Conservation (phyloP, 2,797 vertebrate genomes). For the Chaetodon trifasciatus region DNA sequence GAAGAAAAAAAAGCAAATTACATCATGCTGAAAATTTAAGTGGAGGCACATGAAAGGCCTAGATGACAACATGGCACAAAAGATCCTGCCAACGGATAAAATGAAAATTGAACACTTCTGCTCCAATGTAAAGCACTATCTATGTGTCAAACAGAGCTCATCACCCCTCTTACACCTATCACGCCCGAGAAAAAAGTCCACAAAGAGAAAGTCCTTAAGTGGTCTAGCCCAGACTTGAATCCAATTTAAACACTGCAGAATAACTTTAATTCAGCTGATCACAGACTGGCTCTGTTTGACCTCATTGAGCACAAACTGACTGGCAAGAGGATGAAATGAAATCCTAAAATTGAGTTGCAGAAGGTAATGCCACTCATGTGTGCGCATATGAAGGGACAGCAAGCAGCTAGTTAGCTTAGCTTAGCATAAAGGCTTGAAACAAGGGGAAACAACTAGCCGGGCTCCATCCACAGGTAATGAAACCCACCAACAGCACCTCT, state of each 20-base stretch:
- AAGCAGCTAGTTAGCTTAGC: too few relatives aligned
- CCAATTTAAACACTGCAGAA: slow-evolving; percentile 20
- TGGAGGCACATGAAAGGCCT: slow-evolving; percentile 21
- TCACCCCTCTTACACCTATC: slow-evolving; percentile 2
- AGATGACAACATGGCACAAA: slow-evolving; percentile 14
- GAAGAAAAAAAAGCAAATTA: background rate
- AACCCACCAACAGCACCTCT: background rate
- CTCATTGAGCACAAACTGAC: slow-evolving; percentile 2
- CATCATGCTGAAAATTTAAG: slow-evolving; percentile 1
- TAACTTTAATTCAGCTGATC: slow-evolving; percentile 36
- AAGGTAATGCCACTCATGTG: background rate
- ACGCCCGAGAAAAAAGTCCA: background rate
- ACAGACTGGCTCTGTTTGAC: slow-evolving; percentile 12
- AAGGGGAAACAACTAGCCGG: background rate
- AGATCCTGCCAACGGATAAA: slow-evolving; percentile 33
- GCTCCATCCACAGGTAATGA: background rate
- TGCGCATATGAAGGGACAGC: background rate
- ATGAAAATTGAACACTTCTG: slow-evolving; percentile 44
- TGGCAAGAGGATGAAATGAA: slow-evolving; percentile 13
- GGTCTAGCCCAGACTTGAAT: slow-evolving; percentile 16
- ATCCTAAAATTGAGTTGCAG: background rate
- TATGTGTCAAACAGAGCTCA: background rate
- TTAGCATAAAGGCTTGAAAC: background rate
- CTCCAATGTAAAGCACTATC: slow-evolving; percentile 1
- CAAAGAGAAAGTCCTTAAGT: slow-evolving; percentile 18